Base-by-base conservation (phyloP, 35 echinoderm and acorn worm species). In the Lytechinus variegatus region DNA sequence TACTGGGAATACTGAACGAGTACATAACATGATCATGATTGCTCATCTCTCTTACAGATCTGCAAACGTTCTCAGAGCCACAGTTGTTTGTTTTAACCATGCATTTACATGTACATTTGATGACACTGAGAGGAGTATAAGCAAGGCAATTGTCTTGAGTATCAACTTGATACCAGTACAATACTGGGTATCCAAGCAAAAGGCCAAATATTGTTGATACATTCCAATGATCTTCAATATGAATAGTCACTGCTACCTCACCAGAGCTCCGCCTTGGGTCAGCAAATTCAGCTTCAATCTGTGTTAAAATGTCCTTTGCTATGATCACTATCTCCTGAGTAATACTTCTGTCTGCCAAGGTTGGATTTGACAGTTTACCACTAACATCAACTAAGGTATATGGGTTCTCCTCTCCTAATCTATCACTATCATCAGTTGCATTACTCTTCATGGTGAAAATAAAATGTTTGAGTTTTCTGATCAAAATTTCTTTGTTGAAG, bases 151-250 rank as follows among this genome's bases (percentile, higher is more conserved):
- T 98, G 29, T 95, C 94, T 10, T 71, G 27, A 10, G 60, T 9
- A 79, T 95, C 61, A 51, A 89, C 87, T 54, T 95, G n/a, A 54
- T 94, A 97, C 97, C 97, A 98, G 71, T 98, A 98, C 14, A 97
- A 33, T 33, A 96, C 92, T 33, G 97, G 97, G 86, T 98, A 98
- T 28, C 96, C 97, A 29, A 98, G 56, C 29, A 98, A 87, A n/a
- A 97, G 71, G 61, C 97, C 97, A 89, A 98, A 98, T 53, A 98
- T 16, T 5, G 95, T 96, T 9, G 97, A 87, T 57, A 98, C 51
- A 61, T 97, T 97, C 95, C 96, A 96, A 53, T 97, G 87, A 16
- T 94, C 71, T 11, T 89, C 21, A 0, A 79, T 16, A 19, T n/a
- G 66, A 79, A 79, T 16, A 5, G 16, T 13, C 12, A 88, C 11